Conservation (phyloP, 2,797 vertebrate species). For the Hafferia zeledoni region DNA sequence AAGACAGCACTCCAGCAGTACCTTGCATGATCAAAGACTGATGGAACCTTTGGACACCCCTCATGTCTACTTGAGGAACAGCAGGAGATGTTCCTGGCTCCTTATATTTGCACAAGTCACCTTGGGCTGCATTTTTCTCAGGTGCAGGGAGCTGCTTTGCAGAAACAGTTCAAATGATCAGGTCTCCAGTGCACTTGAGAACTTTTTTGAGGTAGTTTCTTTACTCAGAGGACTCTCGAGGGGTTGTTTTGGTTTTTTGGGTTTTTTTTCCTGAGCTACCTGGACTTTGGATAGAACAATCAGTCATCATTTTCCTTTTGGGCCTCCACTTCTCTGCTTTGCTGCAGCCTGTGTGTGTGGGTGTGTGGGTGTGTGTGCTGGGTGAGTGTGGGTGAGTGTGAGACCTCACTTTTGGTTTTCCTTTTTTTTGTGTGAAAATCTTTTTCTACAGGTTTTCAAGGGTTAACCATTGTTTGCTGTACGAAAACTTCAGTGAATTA, state of each 20-base stretch:
- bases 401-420: slow-evolving; percentile 81
- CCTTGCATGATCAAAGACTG: slow-evolving; percentile 88
- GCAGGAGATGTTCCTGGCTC: slow-evolving; percentile 76
- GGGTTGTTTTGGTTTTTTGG: slow-evolving; percentile 46
- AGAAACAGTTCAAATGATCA: slow-evolving; percentile 81
- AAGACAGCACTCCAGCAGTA: slow-evolving; percentile 99
- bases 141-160: slow-evolving; percentile 83
- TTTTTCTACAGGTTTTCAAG: slow-evolving; percentile 85
- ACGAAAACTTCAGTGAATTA: slow-evolving; percentile 82
- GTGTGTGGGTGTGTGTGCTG: slow-evolving; percentile 36
- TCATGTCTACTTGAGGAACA: slow-evolving; percentile 78
- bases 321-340: slow-evolving; percentile 82
- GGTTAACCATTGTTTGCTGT: slow-evolving; percentile 85
- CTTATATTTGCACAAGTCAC: slow-evolving; percentile 94
- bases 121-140: slow-evolving; percentile 85
- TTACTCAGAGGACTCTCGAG: slow-evolving; percentile 75
- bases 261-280: slow-evolving; percentile 72
- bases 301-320: slow-evolving; percentile 76
- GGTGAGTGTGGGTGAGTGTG: slow-evolving; percentile 50
- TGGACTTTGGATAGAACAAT: slow-evolving; percentile 83
- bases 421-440: slow-evolving; percentile 78
- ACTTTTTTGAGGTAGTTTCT: slow-evolving; percentile 79
- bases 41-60: slow-evolving; percentile 64
- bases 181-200: slow-evolving; percentile 82
- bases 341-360: slow-evolving; percentile 77